These are phyloP conservation scores for Tyria jacobaeae DNA, from an alignment of 2,888 invertebrate species.

Conservation along the genomic window DNA sequence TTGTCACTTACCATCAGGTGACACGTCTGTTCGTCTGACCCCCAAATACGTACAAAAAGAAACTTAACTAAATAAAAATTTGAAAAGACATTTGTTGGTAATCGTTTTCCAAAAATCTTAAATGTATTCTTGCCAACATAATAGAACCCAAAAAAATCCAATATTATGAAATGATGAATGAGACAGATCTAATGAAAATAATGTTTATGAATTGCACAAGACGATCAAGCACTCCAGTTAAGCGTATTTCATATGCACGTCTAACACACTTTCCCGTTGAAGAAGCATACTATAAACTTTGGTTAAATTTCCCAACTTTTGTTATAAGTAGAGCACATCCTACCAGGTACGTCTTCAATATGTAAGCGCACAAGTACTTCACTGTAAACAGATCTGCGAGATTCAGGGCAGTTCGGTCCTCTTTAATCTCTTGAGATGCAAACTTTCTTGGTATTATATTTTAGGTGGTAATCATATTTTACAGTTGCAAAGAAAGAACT, in stretches of 20 bases:
- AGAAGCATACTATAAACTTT: constrained; percentile 42
- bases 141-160: too few species aligned
- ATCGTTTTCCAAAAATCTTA: too few species aligned
- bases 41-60: too few species aligned
- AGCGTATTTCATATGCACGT: constrained; percentile 6
- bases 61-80: too few species aligned
- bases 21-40: too few species aligned
- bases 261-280: constrained; percentile 36
- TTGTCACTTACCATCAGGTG: too few species aligned
- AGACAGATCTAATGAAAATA: too few species aligned
- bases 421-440: neutral
- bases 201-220: constrained; percentile 8
- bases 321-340: neutral
- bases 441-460: neutral
- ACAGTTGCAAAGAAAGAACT: neutral
- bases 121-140: too few species aligned
- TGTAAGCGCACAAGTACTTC: neutral
- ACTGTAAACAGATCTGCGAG: neutral
- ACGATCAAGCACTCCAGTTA: constrained; percentile 2
- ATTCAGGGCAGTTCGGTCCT: neutral
- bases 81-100: too few species aligned
- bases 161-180: too few species aligned
- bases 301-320: constrained; percentile 3
- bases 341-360: neutral
- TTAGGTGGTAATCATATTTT: neutral